Evolutionary conservation across 2,888 invertebrate species (phyloP), one percentile per base, ranked within the genome.

Genomic region (Druceiella hillmani): DNA sequence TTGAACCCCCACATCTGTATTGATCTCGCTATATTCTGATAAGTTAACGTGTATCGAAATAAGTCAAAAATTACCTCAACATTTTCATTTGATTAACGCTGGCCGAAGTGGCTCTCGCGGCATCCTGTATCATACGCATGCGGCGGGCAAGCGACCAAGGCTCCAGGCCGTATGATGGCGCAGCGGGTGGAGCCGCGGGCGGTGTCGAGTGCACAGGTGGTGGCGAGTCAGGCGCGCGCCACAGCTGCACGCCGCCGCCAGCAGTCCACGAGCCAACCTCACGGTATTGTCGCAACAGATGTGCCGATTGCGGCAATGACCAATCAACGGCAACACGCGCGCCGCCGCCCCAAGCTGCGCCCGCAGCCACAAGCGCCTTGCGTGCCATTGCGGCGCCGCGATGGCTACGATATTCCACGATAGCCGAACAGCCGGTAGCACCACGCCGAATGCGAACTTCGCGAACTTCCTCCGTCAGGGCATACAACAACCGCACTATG

Each of bases 321-420:
- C 69, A 70, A 52, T 68, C 68, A 12, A 70, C 69, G 36, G 66
- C 62, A 20, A 68, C 68, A 1, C 69, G 52, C 28, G 68, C 67
- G 28, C 68, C 69, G 10, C 59, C 56, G 53, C 68, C 69, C 69
- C 69, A 69, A 4, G 65, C 68, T 11, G 67, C 67, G 12, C 66
- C 53, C 50, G 28, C 59, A 1, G 76, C 75, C 3, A 76, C 66
- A 17, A 81, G 68, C 51, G 74, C 71, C 44, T 73, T 55, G 14
- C 74, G 52, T 2, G 69, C 74, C 59, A 74, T 64, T 12, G 65
- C 79, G 41, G 75, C 83, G 13, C 79, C 79, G 47, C 81, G 74
- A 62, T 87, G 87, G 29, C 17, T 67, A 67, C 55, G 5, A 20
- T 83, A 88, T 54, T 83, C 83, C 12, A 87, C 78, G 50, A 87